These are phyloP conservation scores for Hyppa rectilinea DNA, from an alignment of 2,888 invertebrate species.

Conservation along the genomic window DNA sequence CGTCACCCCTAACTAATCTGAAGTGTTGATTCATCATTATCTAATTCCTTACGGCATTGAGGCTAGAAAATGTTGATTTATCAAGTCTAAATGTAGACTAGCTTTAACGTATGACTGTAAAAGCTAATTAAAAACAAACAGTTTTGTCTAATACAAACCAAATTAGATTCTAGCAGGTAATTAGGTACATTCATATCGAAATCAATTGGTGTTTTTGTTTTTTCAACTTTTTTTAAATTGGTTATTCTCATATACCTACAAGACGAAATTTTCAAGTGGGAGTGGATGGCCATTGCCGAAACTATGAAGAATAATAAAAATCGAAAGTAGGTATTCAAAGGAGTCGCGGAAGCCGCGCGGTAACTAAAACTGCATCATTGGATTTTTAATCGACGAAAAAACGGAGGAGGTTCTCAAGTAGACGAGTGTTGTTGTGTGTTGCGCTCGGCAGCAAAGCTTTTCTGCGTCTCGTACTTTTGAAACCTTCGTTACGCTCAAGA, in stretches of 20 bases:
- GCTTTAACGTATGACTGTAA: conserved; percentile 10
- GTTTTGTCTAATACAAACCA: conserved; percentile 5
- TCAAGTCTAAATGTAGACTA: conserved; percentile 6
- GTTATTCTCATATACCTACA: not conserved
- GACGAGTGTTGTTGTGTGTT: no score
- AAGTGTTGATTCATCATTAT: conserved; percentile 20
- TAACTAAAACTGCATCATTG: no score
- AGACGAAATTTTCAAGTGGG: no score
- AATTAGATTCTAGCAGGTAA: not conserved
- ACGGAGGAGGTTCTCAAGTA: no score
- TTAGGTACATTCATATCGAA: not conserved
- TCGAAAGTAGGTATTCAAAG: no score
- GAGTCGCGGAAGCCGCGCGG: no score
- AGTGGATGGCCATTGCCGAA: no score
- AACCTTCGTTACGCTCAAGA: no score
- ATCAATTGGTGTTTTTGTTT: not conserved
- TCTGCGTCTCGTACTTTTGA: no score
- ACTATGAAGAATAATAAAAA: no score
- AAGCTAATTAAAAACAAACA: conserved; percentile 37
- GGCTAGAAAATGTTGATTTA: conserved; percentile 13
- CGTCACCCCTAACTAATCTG: not conserved
- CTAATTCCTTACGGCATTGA: conserved; percentile 1
- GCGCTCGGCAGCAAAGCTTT: no score
- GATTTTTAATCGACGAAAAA: no score
- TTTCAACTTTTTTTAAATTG: not conserved